Base-by-base conservation (phyloP, 1,140 invertebrate genomes). In the Lepidurus arcticus region DNA sequence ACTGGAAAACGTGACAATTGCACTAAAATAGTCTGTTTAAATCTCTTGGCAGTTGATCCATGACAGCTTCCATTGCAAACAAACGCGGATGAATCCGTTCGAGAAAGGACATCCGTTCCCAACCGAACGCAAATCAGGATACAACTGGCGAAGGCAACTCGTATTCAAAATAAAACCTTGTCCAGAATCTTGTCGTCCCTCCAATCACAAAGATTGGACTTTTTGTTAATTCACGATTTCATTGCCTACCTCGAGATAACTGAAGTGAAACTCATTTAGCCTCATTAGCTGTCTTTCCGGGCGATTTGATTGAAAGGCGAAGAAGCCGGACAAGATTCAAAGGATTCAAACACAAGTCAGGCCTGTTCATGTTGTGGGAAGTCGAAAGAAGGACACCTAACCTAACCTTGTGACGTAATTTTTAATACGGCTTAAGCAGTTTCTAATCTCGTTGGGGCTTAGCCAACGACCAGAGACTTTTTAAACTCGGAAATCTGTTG, bases 201-300 rank as follows among this genome's bases (percentile, higher is more conserved):
- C 11, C 11, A 42, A 79, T 24, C 78, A 78, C 43, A 26, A 78
- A 77, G 26, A 78, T 42, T 79, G 78, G 75, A 16, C 73, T 42
- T 76, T 65, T 8, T 79, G 44, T 77, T 79, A 45, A 79, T 11
- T 13, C n/a, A 13, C 53, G 73, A 43, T 34, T 3, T 3, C 1
- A n/a, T 65, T 3, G 21, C 21, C 53, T 7, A 9, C 53, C 7
- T 65, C 1, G 13, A 34, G 34, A 34, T 34, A 34, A 34, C 34
- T 4, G 34, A 3, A 34, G 4, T 34, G 34, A 34, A 4, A 1
- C 4, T 34, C 34, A 34, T 34, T 34, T 34, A 34, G 34, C 34
- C 34, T 34, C 1, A 34, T 34, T 34, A 34, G 26, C 26, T 34
- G 2, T 34, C 26, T 34, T 34, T 34, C 26, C 26, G 1, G 26